Evolutionary conservation across 2,797 vertebrate species (phyloP).

Genomic region (Pelodytes ibericus): DNA sequence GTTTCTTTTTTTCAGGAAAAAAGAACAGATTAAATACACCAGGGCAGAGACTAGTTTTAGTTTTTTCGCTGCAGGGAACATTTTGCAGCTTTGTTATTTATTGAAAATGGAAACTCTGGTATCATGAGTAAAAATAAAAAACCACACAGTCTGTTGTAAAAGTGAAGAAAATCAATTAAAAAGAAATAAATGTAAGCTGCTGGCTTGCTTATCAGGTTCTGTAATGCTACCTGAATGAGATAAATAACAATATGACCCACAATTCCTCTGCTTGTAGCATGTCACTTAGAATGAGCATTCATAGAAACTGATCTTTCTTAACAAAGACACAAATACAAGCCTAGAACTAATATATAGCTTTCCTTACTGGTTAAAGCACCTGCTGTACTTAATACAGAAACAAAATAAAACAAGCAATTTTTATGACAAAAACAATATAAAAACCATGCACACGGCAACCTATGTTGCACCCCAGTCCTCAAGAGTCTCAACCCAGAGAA

Average conservation of each 20-base stretch:
- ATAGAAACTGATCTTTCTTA: too few species aligned
- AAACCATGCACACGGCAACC: too few species aligned
- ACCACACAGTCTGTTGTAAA: neutral
- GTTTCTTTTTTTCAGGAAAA: neutral
- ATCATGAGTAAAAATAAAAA: neutral
- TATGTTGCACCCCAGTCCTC: too few species aligned
- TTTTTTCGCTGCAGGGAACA: neutral
- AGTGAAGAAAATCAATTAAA: neutral
- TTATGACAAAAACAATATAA: too few species aligned
- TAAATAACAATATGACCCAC: neutral
- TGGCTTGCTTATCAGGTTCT: neutral
- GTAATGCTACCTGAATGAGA: neutral
- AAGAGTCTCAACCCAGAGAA: too few species aligned
- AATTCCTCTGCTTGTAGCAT: neutral
- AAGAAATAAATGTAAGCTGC: neutral
- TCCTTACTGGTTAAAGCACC: too few species aligned
- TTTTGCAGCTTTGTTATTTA: slow-evolving; percentile 6
- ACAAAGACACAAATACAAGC: too few species aligned
- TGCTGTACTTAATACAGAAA: too few species aligned
- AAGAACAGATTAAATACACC: neutral
- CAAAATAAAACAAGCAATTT: too few species aligned
- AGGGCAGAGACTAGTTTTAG: neutral
- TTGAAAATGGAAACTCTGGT: neutral
- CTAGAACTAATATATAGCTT: too few species aligned
- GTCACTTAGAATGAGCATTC: neutral